Evolutionary conservation across 2,113 vertebrate genomes (phyloP), one percentile per base, ranked within the genome.

Genomic region (Melanerpes formicivorus): DNA sequence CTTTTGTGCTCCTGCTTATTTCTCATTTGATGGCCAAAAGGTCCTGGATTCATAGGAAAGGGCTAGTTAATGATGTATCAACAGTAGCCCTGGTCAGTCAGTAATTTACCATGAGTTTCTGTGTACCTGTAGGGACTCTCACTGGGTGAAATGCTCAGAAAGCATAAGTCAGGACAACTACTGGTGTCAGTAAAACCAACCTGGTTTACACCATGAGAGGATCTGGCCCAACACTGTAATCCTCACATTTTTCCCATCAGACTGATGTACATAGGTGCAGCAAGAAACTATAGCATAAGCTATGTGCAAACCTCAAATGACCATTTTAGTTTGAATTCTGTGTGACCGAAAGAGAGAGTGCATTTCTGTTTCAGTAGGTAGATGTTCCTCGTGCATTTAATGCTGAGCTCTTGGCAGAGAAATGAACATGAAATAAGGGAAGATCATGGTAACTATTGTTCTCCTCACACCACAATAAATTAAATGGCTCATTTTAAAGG

Each of bases 401-500:
- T 3, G 23, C 74, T 44, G n/a, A 17, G 80, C 44, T 90, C 81
- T 70, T 75, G 73, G 92, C 92, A 81, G 63, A 85, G 72, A 59
- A 91, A 96, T 92, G 74, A 91, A 23, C 82, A 56, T 10, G 42
- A 95, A 96, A 96, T 91, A 93, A 94, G 79, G 80, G 84, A 87
- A 95, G 67, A 95, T 92, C 86, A 16, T 29, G 29, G 88, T 46
- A 92, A 94, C 93, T 75, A 87, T 95, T 95, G 94, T 95, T 95
- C 90, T 95, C 71, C 80, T 67, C 84, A 13, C 62, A 85, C 58
- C 83, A 42, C 79, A 59, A 60, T 93, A 97, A 93, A 96, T 97
- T 96, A 93, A 96, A 95, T 76, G 84, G 52, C 81, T 96, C 88
- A 86, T 95, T 95, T 96, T 93, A 94, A 84, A 96, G 95, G 90